phyloP scores from a whole-genome alignment of 30 jellyfish, hydroid and myxozoan species.

The Cassiopea xamachana region DNA sequence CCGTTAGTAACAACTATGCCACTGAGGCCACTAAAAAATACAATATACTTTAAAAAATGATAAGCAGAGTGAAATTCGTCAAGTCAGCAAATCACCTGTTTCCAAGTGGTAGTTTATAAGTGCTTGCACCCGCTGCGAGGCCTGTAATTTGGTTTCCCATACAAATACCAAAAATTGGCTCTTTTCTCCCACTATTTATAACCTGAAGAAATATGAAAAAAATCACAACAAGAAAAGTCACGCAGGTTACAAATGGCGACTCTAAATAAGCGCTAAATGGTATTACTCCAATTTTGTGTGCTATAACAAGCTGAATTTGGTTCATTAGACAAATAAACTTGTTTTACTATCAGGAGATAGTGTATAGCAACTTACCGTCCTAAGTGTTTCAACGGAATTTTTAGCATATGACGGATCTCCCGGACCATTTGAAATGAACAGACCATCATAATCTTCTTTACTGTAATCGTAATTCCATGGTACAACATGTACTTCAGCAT shows the following conservation, averaged over 20 bases:
- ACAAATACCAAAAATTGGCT: conserved; percentile 70
- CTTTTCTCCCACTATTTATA: conserved; percentile 34
- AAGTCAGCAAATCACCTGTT: conserved; percentile 50
- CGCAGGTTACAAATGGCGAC: too few species aligned
- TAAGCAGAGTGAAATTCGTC: too few species aligned
- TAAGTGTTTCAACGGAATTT: conserved; percentile 51
- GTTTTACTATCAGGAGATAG: too few species aligned
- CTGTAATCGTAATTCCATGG: conserved; percentile 87
- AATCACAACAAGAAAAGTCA: not conserved
- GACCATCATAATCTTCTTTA: conserved; percentile 74
- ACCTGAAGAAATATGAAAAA: conserved; percentile 24
- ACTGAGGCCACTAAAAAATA: not conserved
- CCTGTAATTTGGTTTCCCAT: conserved; percentile 79
- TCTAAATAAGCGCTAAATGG: too few species aligned
- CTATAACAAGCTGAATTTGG: too few species aligned
- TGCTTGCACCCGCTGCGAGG: conserved; percentile 69
- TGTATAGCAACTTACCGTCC: conserved; percentile 36
- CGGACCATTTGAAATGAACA: conserved; percentile 81
- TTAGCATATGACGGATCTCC: conserved; percentile 75
- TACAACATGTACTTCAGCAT: conserved; percentile 86
- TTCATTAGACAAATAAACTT: too few species aligned
- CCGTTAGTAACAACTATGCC: not conserved
- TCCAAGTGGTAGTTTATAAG: conserved; percentile 77
- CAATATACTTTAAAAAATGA: not conserved
- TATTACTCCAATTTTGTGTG: too few species aligned